Conservation (phyloP, 2,113 vertebrate genomes). For the Carollia perspicillata region DNA sequence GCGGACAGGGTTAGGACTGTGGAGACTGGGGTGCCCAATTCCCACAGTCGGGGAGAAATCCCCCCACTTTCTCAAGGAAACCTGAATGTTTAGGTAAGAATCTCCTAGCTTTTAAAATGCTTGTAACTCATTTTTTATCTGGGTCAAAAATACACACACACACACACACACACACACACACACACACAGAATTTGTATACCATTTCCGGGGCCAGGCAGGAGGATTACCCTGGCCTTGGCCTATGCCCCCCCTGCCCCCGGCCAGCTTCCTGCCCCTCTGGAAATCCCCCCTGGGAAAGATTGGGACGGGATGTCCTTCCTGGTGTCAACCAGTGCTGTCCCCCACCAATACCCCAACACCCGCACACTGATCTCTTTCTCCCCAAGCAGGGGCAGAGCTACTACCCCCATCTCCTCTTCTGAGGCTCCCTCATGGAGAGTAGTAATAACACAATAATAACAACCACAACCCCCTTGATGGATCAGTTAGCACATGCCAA, state of each 20-base stretch:
- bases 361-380: neutral
- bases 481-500: neutral
- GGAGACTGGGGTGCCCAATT: neutral
- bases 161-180: neutral
- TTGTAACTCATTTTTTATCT: neutral
- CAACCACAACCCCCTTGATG: neutral
- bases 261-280: neutral
- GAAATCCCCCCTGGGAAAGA: neutral
- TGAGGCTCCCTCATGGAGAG: neutral
- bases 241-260: no score
- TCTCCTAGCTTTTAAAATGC: neutral
- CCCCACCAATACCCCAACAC: accelerated
- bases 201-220: neutral
- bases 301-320: neutral
- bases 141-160: neutral
- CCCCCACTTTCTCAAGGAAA: neutral
- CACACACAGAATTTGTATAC: no score
- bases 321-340: neutral
- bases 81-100: neutral
- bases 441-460: neutral
- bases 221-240: neutral
- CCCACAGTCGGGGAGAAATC: neutral
- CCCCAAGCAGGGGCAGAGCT: neutral
- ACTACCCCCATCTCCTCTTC: neutral
- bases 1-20: neutral